Percentiles rank a stretch among this genome's conserved stretches.
These are phyloP conservation scores for Maniola jurtina DNA, from an alignment of 1,140 invertebrate species.

Conservation along the genomic window DNA sequence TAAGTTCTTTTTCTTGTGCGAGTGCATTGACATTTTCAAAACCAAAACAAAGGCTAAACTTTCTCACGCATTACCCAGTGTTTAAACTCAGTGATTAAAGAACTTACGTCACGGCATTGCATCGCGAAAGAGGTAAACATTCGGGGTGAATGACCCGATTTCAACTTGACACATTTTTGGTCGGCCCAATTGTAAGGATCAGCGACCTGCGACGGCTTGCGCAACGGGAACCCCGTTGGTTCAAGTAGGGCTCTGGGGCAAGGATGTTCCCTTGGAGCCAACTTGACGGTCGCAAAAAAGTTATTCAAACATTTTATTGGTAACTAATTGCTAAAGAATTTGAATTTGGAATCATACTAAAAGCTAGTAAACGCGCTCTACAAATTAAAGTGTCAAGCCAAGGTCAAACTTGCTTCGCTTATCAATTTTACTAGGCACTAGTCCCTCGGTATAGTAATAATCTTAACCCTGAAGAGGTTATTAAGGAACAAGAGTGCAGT, in stretches of 20 bases:
- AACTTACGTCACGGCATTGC: conserved; percentile 30
- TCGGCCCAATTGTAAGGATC: conserved; percentile 70
- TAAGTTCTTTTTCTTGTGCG: neutral
- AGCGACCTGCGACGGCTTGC: conserved; percentile 58
- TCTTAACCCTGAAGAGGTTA: too few species aligned
- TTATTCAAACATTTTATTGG: neutral
- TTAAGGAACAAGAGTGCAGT: too few species aligned
- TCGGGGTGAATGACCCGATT: conserved; percentile 63
- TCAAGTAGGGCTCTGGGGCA: conserved; percentile 53
- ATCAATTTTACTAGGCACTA: too few species aligned
- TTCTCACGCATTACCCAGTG: conserved; percentile 4
- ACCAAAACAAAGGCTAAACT: neutral
- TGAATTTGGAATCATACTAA: neutral
- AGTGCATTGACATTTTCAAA: neutral
- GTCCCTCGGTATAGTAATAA: too few species aligned
- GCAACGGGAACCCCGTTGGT: conserved; percentile 63
- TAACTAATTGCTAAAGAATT: neutral
- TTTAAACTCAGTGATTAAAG: conserved; percentile 1
- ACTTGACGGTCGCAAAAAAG: conserved; percentile 11
- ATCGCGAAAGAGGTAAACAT: conserved; percentile 58
- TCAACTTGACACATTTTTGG: conserved; percentile 78
- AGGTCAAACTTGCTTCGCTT: too few species aligned
- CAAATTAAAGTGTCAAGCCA: neutral
- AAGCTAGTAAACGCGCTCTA: neutral
- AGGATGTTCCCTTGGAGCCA: conserved; percentile 29